Conservation (phyloP, 2,888 invertebrate genomes). For the Cepaea hortensis region DNA sequence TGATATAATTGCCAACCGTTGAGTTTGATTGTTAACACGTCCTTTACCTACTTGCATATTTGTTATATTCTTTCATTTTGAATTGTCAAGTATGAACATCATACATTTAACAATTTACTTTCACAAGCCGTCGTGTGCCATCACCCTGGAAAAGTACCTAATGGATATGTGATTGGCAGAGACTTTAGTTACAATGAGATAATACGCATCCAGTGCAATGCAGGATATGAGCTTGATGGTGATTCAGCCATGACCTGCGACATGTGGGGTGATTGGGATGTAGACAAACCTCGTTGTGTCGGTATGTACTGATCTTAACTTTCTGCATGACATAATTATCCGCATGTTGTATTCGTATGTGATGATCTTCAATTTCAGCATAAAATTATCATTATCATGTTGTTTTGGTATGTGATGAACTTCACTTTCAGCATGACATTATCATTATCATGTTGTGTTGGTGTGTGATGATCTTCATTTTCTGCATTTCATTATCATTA, state of each 20-base stretch:
- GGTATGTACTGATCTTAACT: conserved; percentile 53
- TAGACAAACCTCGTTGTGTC: conserved; percentile 66
- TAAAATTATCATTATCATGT: too few species aligned
- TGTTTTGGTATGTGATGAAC: too few species aligned
- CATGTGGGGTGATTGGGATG: conserved; percentile 72
- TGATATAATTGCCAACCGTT: too few species aligned
- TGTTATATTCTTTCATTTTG: background rate
- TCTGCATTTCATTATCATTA: too few species aligned
- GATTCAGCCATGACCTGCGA: conserved; percentile 67
- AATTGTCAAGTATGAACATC: background rate
- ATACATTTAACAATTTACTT: background rate
- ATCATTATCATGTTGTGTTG: too few species aligned
- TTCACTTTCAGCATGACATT: too few species aligned
- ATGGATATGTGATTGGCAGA: conserved; percentile 61
- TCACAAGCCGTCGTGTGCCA: conserved; percentile 62
- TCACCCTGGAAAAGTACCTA: conserved; percentile 55
- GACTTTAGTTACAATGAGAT: conserved; percentile 64
- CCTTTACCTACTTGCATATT: background rate
- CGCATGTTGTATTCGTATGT: too few species aligned
- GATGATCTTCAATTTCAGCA: too few species aligned
- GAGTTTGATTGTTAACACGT: too few species aligned
- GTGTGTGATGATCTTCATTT: too few species aligned
- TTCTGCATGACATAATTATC: too few species aligned
- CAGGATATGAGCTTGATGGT: conserved; percentile 70
- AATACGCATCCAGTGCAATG: conserved; percentile 69